Percentiles rank a stretch among this genome's conserved stretches.
phyloP scores from a whole-genome alignment of 92 coral and sea anemone species.

The Epizoanthus rinbou region DNA sequence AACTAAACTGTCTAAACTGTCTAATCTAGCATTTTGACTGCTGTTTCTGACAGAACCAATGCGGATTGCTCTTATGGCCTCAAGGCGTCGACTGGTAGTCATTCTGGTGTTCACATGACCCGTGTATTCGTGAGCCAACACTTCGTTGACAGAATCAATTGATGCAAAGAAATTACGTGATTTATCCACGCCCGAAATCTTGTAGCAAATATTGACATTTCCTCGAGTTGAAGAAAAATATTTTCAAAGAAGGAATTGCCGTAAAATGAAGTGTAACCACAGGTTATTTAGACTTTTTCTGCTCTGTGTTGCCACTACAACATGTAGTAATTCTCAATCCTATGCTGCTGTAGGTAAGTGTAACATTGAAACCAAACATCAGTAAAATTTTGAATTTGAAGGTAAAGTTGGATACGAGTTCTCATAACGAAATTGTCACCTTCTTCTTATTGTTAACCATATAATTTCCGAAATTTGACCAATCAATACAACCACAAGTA shows the following conservation, averaged over 20 bases:
- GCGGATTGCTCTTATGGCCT: slow-evolving; percentile 17
- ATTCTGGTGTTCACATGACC: slow-evolving; percentile 28
- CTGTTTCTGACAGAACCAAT: not conserved
- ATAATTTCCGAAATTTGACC: too few species aligned
- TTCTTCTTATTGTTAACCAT: too few species aligned
- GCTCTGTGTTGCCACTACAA: not conserved
- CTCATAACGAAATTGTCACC: too few species aligned
- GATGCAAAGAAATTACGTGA: slow-evolving; percentile 43
- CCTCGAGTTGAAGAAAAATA: too few species aligned
- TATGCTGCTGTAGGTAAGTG: not conserved
- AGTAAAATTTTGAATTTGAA: not conserved
- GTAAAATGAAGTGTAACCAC: slow-evolving; percentile 7
- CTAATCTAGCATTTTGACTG: too few species aligned
- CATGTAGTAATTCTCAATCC: not conserved
- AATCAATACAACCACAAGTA: too few species aligned
- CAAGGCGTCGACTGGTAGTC: slow-evolving; percentile 18
- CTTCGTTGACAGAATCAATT: slow-evolving; percentile 33
- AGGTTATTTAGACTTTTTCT: not conserved
- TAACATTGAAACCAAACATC: not conserved
- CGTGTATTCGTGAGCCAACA: slow-evolving; percentile 32
- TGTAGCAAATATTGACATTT: not conserved
- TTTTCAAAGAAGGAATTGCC: not conserved
- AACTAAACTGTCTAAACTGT: too few species aligned
- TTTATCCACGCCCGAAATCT: slow-evolving; percentile 13
- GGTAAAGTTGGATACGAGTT: too few species aligned